Evolutionary conservation across 2,797 vertebrate genomes (phyloP).

Genomic region (Podargus strigoides): DNA sequence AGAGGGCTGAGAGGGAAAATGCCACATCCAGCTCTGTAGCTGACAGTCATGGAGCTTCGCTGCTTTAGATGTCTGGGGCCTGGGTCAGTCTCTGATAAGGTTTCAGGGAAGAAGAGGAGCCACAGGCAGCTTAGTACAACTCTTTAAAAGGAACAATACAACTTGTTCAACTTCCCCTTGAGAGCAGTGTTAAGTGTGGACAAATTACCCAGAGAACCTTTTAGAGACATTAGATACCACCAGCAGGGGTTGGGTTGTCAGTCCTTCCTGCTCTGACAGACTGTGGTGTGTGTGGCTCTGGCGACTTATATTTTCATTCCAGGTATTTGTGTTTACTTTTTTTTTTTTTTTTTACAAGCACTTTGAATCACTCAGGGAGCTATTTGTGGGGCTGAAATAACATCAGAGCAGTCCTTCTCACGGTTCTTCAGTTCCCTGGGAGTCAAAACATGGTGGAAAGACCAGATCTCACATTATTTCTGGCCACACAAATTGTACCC

Average conservation of each 20-base stretch:
- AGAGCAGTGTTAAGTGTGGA: not conserved
- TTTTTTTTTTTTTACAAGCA: not conserved
- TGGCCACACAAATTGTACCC: conserved; percentile 29
- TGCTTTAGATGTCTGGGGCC: not conserved
- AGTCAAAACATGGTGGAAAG: conserved; percentile 28
- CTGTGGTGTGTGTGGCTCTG: not conserved
- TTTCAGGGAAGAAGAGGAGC: not conserved
- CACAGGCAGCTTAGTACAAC: not conserved
- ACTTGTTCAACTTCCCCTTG: not conserved
- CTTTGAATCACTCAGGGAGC: conserved; percentile 27
- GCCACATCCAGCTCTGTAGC: too few relatives aligned
- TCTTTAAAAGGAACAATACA: not conserved
- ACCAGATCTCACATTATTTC: not conserved
- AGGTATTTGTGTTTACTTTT: conserved; percentile 55
- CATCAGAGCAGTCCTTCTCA: conserved; percentile 45
- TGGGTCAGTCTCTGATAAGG: not conserved
- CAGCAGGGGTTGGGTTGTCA: not conserved
- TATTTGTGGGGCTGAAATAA: conserved; percentile 54
- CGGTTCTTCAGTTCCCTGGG: conserved; percentile 31
- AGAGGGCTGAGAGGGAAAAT: not conserved
- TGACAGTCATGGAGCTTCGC: not conserved
- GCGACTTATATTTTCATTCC: conserved; percentile 32
- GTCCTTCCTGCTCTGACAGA: not conserved
- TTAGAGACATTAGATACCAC: not conserved
- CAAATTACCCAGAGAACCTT: not conserved